Conservation (phyloP, 2,888 invertebrate species). For the Stramonita haemastoma region DNA sequence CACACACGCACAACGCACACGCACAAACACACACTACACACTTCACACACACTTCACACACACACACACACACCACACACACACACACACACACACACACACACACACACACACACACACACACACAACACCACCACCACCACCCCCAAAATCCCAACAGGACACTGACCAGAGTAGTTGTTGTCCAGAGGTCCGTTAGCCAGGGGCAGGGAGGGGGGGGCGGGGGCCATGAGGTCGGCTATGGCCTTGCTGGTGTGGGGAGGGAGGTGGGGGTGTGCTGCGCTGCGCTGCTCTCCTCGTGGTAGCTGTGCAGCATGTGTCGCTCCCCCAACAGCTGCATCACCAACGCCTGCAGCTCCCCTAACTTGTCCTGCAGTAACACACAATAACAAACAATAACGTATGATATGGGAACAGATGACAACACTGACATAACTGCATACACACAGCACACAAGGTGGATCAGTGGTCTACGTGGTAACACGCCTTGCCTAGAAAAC, state of each 20-base stretch:
- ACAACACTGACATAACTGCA: no score
- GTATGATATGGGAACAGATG: neutral
- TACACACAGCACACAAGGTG: neutral
- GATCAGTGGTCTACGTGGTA: no score
- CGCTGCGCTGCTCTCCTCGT: slow-evolving; percentile 58
- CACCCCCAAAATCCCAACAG: no score
- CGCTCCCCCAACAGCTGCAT: slow-evolving; percentile 77
- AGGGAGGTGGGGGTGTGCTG: slow-evolving; percentile 41
- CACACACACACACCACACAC: neutral
- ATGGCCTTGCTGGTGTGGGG: slow-evolving; percentile 51
- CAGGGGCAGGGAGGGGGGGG: slow-evolving; percentile 43
- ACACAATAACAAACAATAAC: neutral
- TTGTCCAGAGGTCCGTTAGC: slow-evolving; percentile 44
- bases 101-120: no score
- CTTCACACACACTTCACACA: neutral
- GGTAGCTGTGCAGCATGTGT: slow-evolving; percentile 73
- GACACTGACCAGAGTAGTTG: slow-evolving; percentile 44
- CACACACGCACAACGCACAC: no score
- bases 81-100: neutral
- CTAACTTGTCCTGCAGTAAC: slow-evolving; percentile 76
- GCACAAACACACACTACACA: neutral
- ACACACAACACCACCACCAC: no score
- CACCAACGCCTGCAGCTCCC: slow-evolving; percentile 77
- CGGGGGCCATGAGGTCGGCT: slow-evolving; percentile 1
- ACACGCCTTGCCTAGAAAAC: no score